A percentile compares a stretch with the other conserved stretches of the same genome.
Conservation (phyloP, 1,140 invertebrate species). For the Goniozus legneri region DNA sequence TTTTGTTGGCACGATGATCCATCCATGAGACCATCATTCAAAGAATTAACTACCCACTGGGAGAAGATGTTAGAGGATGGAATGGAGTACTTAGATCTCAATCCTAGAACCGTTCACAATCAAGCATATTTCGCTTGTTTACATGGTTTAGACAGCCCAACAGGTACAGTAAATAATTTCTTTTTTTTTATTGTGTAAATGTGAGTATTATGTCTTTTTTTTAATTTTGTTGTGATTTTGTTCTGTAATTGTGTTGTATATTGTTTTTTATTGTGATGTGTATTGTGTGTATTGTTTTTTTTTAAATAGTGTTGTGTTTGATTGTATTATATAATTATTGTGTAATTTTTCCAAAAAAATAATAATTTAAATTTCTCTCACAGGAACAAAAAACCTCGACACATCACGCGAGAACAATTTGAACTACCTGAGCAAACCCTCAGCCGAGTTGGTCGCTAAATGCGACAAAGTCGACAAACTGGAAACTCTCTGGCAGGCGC, state of each 20-base stretch:
- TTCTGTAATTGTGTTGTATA: too few species aligned
- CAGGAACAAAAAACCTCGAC: too few species aligned
- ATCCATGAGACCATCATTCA: slow-evolving; percentile 72
- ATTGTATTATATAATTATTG: too few species aligned
- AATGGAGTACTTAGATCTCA: slow-evolving; percentile 68
- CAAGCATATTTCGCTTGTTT: slow-evolving; percentile 56
- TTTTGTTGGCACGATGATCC: slow-evolving; percentile 77
- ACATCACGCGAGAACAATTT: not conserved
- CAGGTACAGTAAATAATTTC: slow-evolving; percentile 35
- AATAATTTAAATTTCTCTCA: too few species aligned
- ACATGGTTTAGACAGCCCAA: slow-evolving; percentile 33
- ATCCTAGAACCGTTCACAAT: slow-evolving; percentile 61
- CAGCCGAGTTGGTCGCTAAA: slow-evolving; percentile 40
- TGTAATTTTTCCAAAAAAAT: too few species aligned
- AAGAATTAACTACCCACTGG: slow-evolving; percentile 62
- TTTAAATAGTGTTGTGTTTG: too few species aligned
- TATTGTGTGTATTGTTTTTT: too few species aligned
- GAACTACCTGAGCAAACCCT: slow-evolving; percentile 46
- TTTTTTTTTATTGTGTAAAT: not conserved
- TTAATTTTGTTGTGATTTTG: too few species aligned
- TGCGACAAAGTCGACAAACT: slow-evolving; percentile 52
- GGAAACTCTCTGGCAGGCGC: slow-evolving; percentile 41
- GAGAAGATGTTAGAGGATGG: slow-evolving; percentile 69
- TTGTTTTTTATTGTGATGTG: too few species aligned
- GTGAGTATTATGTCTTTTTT: not conserved